Evolutionary conservation across 2,888 invertebrate species (phyloP), one percentile per base, ranked within the genome.

Genomic region (Coremacera marginata): DNA sequence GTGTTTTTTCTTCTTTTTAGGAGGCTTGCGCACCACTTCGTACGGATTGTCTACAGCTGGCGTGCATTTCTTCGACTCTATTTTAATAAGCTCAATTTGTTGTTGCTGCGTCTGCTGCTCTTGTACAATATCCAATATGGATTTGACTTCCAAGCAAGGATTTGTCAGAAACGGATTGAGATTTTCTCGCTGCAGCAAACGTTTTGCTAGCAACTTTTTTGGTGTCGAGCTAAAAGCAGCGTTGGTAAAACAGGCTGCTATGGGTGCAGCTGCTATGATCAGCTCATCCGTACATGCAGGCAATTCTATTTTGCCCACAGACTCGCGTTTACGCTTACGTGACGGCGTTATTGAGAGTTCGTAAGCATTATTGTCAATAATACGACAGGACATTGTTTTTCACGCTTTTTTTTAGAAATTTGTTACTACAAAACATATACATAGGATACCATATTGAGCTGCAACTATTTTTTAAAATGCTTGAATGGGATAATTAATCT

Each of bases 171-270:
- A 77, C 74, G 81, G 57, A 75, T 76, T 79, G 0, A 22, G 52
- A 63, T 81, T 82, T 67, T 81, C 81, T 57, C 86, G 83, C 2
- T 16, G 55, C 22, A 67, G 37, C 22, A 84, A 67, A 5, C 88
- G 85, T 52, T 84, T 84, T 9, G 83, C 85, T 0, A 85, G 71
- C 34, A 85, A 74, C 77, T 86, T 87, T 75, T 87, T 88, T 14
- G 89, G 89, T 31, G 89, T 89, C 16, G 89, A 89, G 55, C 88
- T 86, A 68, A 87, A 89, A 0, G 87, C 89, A 44, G 86, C 85
- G 81, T 89, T 89, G 5, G 86, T 86, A 79, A 88, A 89, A 79
- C 88, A 84, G 73, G 83, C 80, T 75, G 75, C 77, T 9, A 49
- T 14, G 22, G 79, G 51, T 22, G 78, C 67, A 57, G 70, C 14